Evolutionary conservation across 2,888 invertebrate genomes (phyloP), one percentile per base, ranked within the genome.

Genomic region (Meliscaeva auricollis): DNA sequence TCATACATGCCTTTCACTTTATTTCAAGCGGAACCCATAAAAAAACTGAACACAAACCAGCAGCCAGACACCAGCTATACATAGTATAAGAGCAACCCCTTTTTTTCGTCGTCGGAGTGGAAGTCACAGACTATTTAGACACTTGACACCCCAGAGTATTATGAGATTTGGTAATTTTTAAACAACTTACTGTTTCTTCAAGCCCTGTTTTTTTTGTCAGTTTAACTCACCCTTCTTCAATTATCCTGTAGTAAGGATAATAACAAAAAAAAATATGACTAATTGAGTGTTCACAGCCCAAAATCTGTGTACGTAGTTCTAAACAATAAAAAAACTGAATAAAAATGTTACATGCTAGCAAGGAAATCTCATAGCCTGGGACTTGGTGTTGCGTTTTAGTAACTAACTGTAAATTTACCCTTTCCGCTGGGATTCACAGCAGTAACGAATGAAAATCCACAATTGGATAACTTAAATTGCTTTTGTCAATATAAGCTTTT

Each of bases 261-360:
- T 30, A 48, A 73, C 13, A 32, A 56, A 72, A 54, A 46, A 75
- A 75, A 62, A 77, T 17, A 85, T 85, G 85, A 85, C 85, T 85
- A 85, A 85, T 85, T 85, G 85, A 85, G 85, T 85, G 85, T 85
- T 85, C 85, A 85, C 81, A 62, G 81, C 73, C 73, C 69, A 73
- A 77, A 85, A 81, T 85, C 75, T 68, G 60, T 78, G 60, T 66
- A 52, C 73, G 22, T 56, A 48, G 60, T 46, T 52, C 9, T 13
- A 11, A 64, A 54, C 58, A 60, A 66, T 60, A 72, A 62, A 41
- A 60, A 58, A 54, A 66, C 35, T 9, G 9, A 44, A 48, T 66
- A 58, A 75, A 64, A 54, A 72, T 11, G 56, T 48, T 48, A 64
- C 56, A 79, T 74, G 5, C 38, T 38, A 8, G 60, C 44, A 35